These are phyloP conservation scores for Habropoda laboriosa DNA, from an alignment of 1,140 invertebrate genomes.

Conservation along the genomic window DNA sequence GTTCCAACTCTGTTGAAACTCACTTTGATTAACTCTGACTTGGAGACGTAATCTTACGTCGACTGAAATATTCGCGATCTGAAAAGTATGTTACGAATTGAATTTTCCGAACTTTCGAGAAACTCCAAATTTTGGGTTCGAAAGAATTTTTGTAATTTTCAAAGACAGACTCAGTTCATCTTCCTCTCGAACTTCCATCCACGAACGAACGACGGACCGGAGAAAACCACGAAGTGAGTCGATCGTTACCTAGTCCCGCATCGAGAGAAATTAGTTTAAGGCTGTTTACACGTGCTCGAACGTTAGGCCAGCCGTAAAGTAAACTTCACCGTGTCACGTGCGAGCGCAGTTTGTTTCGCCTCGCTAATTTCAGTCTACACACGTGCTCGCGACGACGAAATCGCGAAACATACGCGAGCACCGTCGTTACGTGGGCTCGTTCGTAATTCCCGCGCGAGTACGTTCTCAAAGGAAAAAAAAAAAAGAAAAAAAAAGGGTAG, in stretches of 20 bases:
- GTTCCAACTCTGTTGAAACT: no score
- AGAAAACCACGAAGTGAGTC: no score
- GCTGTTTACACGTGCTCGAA: conserved; percentile 4
- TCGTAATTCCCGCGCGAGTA: neutral
- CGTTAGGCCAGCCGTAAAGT: neutral
- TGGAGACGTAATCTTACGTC: no score
- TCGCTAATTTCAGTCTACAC: conserved; percentile 24
- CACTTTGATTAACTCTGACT: no score
- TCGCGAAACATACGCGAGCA: neutral
- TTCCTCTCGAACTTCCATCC: no score
- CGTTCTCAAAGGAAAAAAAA: no score
- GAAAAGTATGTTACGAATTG: no score
- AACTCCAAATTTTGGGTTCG: no score
- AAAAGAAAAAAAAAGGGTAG: neutral
- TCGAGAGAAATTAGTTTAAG: neutral
- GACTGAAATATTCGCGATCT: no score
- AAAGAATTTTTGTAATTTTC: no score
- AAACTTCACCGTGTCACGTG: conserved; percentile 14
- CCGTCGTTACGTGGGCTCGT: neutral
- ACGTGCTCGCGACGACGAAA: neutral
- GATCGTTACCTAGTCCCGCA: neutral
- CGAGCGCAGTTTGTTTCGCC: neutral
- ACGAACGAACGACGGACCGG: neutral
- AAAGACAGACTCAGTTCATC: no score
- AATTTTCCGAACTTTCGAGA: no score